Conservation (phyloP, 2,888 invertebrate species). For the Acrocyrtus sp. region DNA sequence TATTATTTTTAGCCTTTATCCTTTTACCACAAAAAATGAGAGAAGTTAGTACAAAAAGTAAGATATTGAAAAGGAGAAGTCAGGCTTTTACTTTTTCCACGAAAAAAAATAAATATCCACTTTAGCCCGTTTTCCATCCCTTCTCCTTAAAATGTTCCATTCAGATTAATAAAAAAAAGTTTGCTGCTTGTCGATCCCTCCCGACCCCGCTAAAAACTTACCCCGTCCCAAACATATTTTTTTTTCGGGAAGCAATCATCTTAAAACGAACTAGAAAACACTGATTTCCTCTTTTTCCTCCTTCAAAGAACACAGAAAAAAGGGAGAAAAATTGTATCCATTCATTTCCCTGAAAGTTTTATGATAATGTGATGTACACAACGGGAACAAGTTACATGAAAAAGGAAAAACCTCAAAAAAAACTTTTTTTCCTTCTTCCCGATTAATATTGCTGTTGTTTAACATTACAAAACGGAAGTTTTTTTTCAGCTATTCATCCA, state of each 20-base stretch:
- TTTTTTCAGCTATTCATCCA: not conserved
- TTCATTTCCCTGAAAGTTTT: slow-evolving; percentile 44
- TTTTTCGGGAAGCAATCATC: slow-evolving; percentile 41
- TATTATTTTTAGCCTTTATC: not conserved
- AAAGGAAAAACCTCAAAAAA: slow-evolving; percentile 15
- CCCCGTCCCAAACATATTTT: slow-evolving; percentile 30
- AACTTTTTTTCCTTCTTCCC: not conserved
- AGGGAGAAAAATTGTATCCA: slow-evolving; percentile 39
- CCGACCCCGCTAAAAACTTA: slow-evolving; percentile 17
- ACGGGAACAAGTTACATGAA: slow-evolving; percentile 26
- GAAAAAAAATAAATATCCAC: not conserved
- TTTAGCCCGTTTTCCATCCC: slow-evolving; percentile 4
- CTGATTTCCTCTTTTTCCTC: slow-evolving; percentile 39
- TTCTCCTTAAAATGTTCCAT: slow-evolving; percentile 14
- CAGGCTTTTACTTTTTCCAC: too few species aligned
- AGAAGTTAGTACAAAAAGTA: not conserved
- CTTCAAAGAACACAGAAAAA: too few species aligned
- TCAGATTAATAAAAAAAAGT: not conserved
- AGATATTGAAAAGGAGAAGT: not conserved
- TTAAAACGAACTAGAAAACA: slow-evolving; percentile 42
- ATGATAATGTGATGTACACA: slow-evolving; percentile 43
- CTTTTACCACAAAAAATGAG: not conserved
- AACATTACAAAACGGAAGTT: slow-evolving; percentile 10
- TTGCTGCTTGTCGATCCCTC: slow-evolving; percentile 7
- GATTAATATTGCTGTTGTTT: slow-evolving; percentile 34